These are phyloP conservation scores for Pseudopipra pipra DNA, from an alignment of 2,113 vertebrate genomes.

Conservation along the genomic window DNA sequence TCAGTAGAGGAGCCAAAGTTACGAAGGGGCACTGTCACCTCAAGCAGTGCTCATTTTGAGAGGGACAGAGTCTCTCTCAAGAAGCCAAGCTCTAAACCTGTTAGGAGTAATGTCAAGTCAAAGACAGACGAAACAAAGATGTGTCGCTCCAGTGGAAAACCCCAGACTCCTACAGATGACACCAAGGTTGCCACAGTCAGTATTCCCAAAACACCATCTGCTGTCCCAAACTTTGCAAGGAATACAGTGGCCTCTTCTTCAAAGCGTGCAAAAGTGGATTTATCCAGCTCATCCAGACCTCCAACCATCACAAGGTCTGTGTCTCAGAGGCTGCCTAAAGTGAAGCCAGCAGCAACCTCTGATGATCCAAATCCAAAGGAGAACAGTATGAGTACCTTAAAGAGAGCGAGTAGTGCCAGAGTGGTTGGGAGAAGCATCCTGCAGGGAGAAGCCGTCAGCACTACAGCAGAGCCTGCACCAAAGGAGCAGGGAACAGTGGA, in stretches of 20 bases:
- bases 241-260: constrained; percentile 92
- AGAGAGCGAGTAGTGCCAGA: constrained; percentile 82
- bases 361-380: constrained; percentile 68
- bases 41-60: constrained; percentile 63
- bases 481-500: constrained; percentile 78
- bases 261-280: constrained; percentile 79
- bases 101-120: constrained; percentile 81
- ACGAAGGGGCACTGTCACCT: constrained; percentile 62
- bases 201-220: constrained; percentile 42
- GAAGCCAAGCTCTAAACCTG: constrained; percentile 87
- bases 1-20: constrained; percentile 81
- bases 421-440: constrained; percentile 66
- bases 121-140: constrained; percentile 85
- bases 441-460: constrained; percentile 60
- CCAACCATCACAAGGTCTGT: constrained; percentile 71
- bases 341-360: constrained; percentile 22
- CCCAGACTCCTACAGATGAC: constrained; percentile 70
- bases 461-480: constrained; percentile 29
- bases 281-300: constrained; percentile 47
- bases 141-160: constrained; percentile 81
- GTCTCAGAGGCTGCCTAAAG: constrained; percentile 75
- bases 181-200: constrained; percentile 42
- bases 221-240: constrained; percentile 86
- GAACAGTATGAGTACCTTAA: constrained; percentile 69
- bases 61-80: constrained; percentile 76